Conservation (phyloP, 2,113 vertebrate genomes). For the Sinocyclocheilus anshuiensis region DNA sequence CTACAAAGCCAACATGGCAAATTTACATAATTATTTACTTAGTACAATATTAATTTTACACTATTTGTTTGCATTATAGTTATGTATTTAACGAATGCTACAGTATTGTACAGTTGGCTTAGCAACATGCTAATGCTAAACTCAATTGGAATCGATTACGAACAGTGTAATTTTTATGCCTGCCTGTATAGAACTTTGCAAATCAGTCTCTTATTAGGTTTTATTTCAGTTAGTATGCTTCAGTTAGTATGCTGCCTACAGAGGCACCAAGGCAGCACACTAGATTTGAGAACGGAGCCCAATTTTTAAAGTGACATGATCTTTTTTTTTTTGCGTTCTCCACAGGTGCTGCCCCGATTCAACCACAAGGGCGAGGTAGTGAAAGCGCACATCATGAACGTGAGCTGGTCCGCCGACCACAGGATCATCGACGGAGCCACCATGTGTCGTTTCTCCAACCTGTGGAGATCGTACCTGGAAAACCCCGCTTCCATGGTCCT, state of each 20-base stretch:
- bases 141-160: background rate
- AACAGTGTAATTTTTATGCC: background rate
- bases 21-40: background rate
- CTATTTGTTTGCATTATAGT: background rate
- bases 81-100: background rate
- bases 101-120: background rate
- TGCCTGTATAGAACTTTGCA: background rate
- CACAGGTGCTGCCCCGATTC: slow-evolving; percentile 88
- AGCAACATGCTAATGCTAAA: background rate
- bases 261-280: background rate
- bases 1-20: background rate
- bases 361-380: slow-evolving; percentile 79
- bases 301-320: background rate
- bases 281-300: background rate
- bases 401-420: slow-evolving; percentile 98
- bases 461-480: slow-evolving; percentile 94
- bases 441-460: slow-evolving; percentile 93
- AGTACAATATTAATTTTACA: background rate
- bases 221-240: background rate
- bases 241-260: background rate
- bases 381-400: slow-evolving; percentile 87
- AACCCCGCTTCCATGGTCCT: slow-evolving; percentile 90
- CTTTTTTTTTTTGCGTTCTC: background rate
- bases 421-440: slow-evolving; percentile 94
- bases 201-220: background rate